phyloP scores from a whole-genome alignment of 2,797 vertebrate genomes.

The Xyrichtys novacula region DNA sequence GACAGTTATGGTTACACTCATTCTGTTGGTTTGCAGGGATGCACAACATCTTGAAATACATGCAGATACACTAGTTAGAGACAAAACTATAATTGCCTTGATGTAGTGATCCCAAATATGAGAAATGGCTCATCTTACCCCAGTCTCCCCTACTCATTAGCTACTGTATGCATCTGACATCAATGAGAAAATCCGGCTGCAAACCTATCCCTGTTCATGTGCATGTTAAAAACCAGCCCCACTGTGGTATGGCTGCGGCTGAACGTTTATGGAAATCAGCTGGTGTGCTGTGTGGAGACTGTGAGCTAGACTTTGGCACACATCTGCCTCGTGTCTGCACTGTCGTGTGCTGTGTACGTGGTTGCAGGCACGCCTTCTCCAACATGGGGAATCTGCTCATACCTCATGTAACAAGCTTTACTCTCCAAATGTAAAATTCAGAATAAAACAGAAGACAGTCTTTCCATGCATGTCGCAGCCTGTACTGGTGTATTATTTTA shows the following conservation, averaged over 20 bases:
- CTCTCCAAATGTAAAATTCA: no score
- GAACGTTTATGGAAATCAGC: conserved; percentile 20
- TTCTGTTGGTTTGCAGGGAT: no score
- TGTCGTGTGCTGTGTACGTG: conserved; percentile 55
- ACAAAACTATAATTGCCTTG: no score
- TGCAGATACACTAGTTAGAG: no score
- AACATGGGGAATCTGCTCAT: not conserved
- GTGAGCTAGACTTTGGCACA: not conserved
- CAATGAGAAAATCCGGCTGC: not conserved
- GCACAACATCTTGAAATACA: no score
- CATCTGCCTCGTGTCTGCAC: conserved; percentile 6
- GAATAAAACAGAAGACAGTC: no score
- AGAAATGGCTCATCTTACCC: no score
- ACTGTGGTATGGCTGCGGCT: not conserved
- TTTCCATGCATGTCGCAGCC: not conserved
- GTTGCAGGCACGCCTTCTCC: conserved; percentile 31
- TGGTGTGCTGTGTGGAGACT: conserved; percentile 24
- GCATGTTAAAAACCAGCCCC: not conserved
- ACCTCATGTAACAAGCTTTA: no score
- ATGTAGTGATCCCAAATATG: no score
- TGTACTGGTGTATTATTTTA: not conserved
- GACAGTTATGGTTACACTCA: no score
- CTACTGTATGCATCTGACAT: not conserved
- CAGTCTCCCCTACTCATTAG: no score
- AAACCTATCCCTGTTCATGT: not conserved